Evolutionary conservation across 2,113 vertebrate species (phyloP), one percentile per base, ranked within the genome.

Genomic region (Egretta garzetta): DNA sequence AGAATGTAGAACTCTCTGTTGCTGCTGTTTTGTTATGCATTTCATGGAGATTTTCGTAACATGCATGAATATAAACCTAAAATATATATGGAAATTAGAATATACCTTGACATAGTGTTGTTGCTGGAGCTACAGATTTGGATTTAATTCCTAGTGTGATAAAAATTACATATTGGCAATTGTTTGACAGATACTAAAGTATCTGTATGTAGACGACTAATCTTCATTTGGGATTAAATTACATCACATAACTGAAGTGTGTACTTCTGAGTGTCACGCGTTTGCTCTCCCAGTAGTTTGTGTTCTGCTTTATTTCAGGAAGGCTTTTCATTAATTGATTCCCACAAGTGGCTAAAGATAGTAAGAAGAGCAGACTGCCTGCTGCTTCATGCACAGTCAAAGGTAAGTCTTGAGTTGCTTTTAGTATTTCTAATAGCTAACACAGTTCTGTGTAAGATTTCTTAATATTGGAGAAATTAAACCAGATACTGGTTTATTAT

Each of bases 331-430:
- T 96, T 99, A 88, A 95, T 98, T 27, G 96, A 97, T 84, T 98
- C 98, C 81, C 97, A 98, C 58, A 98, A 98, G 66, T 98, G 98
- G 98, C 88, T 99, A 87, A 99, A 99, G 97, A 96, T 99, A 75
- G 98, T 98, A 33, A 98, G 98, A 88, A 99, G 97, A 92, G 96
- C 97, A 88, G 99, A 99, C 86, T 99, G 98, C 94, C 97, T 99
- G 75, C 97, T 99, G 74, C 98, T 99, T 92, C 97, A 87, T 76
- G 98, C 98, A 30, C 98, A 97, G 35, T 55, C 98, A 64, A 98
- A 98, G 98, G 99, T 98, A 97, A 93, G 96, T 32, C 14, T 43
- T 47, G 16, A 71, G 30, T 9, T 82, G 32, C 66, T 73, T 60
- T 32, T 21, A 59, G 2, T 35, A 27, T 49, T 73, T 28, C 39